Conservation (phyloP, 1,140 invertebrate genomes). For the Phymorhynchus buccinoides region DNA sequence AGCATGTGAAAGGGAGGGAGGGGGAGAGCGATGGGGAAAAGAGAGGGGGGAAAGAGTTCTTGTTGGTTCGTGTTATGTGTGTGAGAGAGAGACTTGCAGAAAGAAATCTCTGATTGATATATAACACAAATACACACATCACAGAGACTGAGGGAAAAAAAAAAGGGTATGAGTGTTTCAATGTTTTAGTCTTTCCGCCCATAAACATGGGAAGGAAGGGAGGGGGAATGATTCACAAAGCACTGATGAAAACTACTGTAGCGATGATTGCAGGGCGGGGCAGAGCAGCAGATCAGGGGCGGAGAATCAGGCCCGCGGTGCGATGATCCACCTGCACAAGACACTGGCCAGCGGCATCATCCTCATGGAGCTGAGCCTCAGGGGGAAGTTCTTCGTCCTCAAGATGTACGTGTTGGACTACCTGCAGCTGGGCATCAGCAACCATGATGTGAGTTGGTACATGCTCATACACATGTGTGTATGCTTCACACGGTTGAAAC, state of each 20-base stretch:
- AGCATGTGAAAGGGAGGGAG: no score
- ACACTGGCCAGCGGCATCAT: conserved; percentile 78
- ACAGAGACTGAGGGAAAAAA: no score
- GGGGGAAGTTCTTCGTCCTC: conserved; percentile 84
- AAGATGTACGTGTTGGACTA: conserved; percentile 83
- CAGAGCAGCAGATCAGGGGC: background rate
- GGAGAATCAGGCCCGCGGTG: background rate
- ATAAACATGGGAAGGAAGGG: background rate
- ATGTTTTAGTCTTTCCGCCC: no score
- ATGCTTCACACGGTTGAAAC: no score
- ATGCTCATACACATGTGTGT: no score
- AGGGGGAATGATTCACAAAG: background rate
- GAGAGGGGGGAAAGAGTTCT: no score
- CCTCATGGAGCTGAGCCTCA: conserved; percentile 82
- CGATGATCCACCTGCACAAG: conserved; percentile 78
- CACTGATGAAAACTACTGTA: background rate
- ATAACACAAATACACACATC: no score
- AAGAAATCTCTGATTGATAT: no score
- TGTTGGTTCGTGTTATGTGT: no score
- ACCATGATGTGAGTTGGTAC: conserved; percentile 34
- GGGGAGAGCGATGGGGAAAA: no score
- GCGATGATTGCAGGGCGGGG: background rate
- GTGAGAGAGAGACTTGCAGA: no score
- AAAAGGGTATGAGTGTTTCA: no score
- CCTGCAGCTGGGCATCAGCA: conserved; percentile 72